Evolutionary conservation across 1,140 invertebrate species (phyloP), one percentile per base, ranked within the genome.

Genomic region (Trigoniulus corallinus): DNA sequence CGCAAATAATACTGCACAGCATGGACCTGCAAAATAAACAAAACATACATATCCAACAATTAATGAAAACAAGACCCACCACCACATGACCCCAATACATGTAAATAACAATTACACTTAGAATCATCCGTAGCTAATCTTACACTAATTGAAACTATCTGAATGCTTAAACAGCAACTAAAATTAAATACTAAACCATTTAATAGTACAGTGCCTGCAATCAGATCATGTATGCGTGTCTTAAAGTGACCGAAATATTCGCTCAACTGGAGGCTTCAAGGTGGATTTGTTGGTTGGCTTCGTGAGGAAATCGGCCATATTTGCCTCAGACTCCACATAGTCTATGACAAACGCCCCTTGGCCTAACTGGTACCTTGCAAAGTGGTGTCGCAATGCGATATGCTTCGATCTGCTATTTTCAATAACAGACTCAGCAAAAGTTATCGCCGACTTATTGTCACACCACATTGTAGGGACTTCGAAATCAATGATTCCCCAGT

Each of bases 401-500:
- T 44, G 42, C 24, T 44, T 44, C 18, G 42, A 21, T 44, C 42
- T 44, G 42, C 24, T 24, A 44, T 44, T 20, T 34, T 34, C 42
- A 44, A 21, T 44, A 21, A 20, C 24, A 24, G 42, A 24, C 24
- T 44, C 18, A 21, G 42, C 42, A 44, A 44, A 24, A 20, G 18
- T 44, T 7, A 44, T 44, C 18, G 42, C 24, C 42, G 18, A 20
- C 24, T 44, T 20, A 24, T 44, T 18, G 24, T 44, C 42, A 24
- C 42, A 44, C 18, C 18, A 44, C 42, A 44, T 44, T 44, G 42
- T 44, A 21, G 42, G 42, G 18, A 24, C 24, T 44, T 44, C 42
- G 42, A 44, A 21, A 24, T 24, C 42, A 20, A 44, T 21, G 24
- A 44, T 44, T 24, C 42, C 42, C 24, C 18, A 21, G 42, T 47